Conservation (phyloP, 2,797 vertebrate genomes). For the Hypotaenidia philippensis region DNA sequence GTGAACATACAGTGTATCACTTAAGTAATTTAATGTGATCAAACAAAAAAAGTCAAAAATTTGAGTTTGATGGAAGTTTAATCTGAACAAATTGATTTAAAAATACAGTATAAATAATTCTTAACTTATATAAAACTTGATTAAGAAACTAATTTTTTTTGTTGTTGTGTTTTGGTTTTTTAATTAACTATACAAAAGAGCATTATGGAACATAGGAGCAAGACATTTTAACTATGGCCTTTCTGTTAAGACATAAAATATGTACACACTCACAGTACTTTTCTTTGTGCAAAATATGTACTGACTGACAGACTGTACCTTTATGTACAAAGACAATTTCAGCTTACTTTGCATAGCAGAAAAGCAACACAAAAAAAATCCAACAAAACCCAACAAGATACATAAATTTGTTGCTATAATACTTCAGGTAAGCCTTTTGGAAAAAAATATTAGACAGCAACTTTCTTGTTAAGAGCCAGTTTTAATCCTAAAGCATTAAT, state of each 20-base stretch:
- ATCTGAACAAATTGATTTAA: constrained; percentile 79
- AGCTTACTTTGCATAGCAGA: constrained; percentile 67
- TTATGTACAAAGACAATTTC: constrained; percentile 52
- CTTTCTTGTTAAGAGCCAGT: constrained; percentile 25
- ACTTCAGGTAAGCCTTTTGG: neutral
- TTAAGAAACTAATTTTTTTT: constrained; percentile 55
- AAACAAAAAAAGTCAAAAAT: neutral
- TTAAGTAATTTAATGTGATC: neutral
- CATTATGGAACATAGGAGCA: constrained; percentile 48
- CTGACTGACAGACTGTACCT: constrained; percentile 31
- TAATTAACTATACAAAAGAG: constrained; percentile 72
- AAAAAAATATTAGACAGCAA: neutral
- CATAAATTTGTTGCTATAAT: constrained; percentile 7
- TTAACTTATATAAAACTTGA: constrained; percentile 79
- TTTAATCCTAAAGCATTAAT: constrained; percentile 19
- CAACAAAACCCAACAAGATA: neutral
- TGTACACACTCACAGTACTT: constrained; percentile 72
- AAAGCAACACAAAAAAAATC: constrained; percentile 30
- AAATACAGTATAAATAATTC: constrained; percentile 84
- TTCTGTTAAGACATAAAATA: constrained; percentile 71
- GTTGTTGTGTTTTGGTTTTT: neutral
- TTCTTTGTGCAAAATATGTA: constrained; percentile 73
- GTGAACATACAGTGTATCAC: no score
- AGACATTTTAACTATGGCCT: constrained; percentile 43
- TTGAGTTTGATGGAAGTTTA: constrained; percentile 66